A percentile compares a stretch with the other conserved stretches of the same genome.
phyloP scores from a whole-genome alignment of 2,797 vertebrate species.

The Phrynocephalus vlangalii region DNA sequence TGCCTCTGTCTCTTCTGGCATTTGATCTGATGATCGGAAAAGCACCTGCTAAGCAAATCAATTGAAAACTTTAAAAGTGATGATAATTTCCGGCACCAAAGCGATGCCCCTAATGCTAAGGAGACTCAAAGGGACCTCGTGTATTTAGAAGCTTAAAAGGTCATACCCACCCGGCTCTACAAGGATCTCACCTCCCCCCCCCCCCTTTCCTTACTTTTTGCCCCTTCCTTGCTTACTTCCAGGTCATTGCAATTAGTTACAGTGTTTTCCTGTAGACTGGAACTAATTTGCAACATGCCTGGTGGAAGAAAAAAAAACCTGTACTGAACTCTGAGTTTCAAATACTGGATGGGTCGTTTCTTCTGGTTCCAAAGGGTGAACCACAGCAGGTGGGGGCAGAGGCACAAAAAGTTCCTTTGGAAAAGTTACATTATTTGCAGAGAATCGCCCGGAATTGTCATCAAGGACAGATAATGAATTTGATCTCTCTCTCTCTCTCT shows the following conservation, averaged over 20 bases:
- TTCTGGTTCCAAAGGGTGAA: neutral
- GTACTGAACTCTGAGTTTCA: conserved; percentile 19
- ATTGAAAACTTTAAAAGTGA: conserved; percentile 60
- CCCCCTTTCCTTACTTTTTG: neutral
- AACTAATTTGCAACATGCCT: conserved; percentile 70
- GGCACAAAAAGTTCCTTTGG: neutral
- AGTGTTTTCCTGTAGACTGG: conserved; percentile 64
- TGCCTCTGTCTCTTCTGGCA: neutral
- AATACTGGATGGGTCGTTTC: neutral
- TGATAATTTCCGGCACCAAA: conserved; percentile 58
- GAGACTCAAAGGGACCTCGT: conserved; percentile 45
- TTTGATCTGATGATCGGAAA: conserved; percentile 44
- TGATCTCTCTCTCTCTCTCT: too few species aligned
- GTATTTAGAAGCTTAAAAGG: neutral
- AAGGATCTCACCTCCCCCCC: conserved; percentile 38
- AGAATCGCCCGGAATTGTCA: too few species aligned
- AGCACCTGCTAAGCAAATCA: conserved; percentile 62
- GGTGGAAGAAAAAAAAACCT: neutral
- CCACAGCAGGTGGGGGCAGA: neutral
- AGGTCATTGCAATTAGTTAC: conserved; percentile 72
- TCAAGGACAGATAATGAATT: too few species aligned
- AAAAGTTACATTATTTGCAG: too few species aligned
- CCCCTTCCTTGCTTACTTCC: conserved; percentile 66
- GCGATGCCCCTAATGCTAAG: neutral
- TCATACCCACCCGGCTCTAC: conserved; percentile 64